Conservation (phyloP, 2,888 invertebrate genomes). For the Acleris holmiana region DNA sequence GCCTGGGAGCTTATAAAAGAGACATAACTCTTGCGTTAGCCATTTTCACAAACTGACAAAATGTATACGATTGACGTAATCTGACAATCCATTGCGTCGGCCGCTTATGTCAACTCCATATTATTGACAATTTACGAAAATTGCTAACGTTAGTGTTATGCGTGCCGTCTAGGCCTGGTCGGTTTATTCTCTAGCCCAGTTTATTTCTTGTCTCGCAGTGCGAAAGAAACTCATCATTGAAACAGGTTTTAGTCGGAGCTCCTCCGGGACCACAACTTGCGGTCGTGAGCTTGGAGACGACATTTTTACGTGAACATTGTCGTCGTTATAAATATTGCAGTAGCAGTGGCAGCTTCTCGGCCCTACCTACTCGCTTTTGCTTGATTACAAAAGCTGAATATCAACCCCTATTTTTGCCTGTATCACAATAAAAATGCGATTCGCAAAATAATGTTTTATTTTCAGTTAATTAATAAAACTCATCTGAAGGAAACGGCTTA, state of each 20-base stretch:
- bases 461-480: constrained; percentile 14
- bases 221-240: constrained; percentile 33
- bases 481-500: constrained; percentile 10
- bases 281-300: constrained; percentile 27
- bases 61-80: no score
- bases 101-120: no score
- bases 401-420: constrained; percentile 7
- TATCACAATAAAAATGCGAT: background rate
- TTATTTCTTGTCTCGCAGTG: constrained; percentile 38
- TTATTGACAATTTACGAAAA: no score
- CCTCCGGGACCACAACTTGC: constrained; percentile 32
- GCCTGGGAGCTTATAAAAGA: no score
- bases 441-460: constrained; percentile 13
- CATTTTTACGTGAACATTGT: constrained; percentile 38
- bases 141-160: no score
- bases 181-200: no score
- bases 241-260: constrained; percentile 28
- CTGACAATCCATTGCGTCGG: no score
- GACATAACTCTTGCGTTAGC: no score
- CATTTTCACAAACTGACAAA: no score
- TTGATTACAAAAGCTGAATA: constrained; percentile 22
- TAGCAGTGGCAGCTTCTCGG: constrained; percentile 10
- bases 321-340: constrained; percentile 37
- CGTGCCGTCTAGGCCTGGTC: no score
- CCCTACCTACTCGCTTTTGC: constrained; percentile 18